Percentiles rank a stretch among this genome's conserved stretches.
These are phyloP conservation scores for Tipula vernalis DNA, from an alignment of 2,888 invertebrate genomes.

Conservation along the genomic window DNA sequence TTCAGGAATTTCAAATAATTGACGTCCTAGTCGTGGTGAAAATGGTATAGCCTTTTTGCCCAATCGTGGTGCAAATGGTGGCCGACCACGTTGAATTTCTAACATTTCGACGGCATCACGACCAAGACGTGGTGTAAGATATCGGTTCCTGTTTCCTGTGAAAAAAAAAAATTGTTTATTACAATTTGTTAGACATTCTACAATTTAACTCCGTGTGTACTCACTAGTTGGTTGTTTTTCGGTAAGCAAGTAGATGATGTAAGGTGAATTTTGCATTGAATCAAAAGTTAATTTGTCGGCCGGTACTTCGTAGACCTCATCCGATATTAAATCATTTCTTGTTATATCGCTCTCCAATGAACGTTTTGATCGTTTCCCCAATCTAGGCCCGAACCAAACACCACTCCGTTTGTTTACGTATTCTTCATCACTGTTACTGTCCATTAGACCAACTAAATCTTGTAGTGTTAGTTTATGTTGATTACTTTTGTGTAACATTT, in stretches of 20 bases:
- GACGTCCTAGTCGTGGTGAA: constrained; percentile 35
- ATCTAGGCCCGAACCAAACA: background rate
- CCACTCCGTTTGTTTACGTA: background rate
- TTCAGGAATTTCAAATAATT: constrained; percentile 13
- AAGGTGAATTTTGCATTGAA: background rate
- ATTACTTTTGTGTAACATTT: background rate
- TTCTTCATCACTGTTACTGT: background rate
- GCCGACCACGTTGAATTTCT: constrained; percentile 27
- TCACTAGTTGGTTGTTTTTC: background rate
- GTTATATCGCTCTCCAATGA: background rate
- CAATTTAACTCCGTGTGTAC: background rate
- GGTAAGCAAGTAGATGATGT: background rate
- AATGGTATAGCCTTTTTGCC: constrained; percentile 37
- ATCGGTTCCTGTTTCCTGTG: constrained; percentile 26
- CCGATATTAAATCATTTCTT: background rate
- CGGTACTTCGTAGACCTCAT: background rate
- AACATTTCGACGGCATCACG: constrained; percentile 30
- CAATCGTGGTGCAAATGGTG: constrained; percentile 38
- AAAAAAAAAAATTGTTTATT: background rate
- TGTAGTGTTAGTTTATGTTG: background rate
- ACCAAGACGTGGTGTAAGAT: constrained; percentile 38
- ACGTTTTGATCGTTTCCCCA: background rate
- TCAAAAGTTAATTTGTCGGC: background rate
- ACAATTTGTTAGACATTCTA: background rate
- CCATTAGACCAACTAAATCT: background rate